phyloP scores from a whole-genome alignment of 2,797 vertebrate species.

The Artibeus lituratus region DNA sequence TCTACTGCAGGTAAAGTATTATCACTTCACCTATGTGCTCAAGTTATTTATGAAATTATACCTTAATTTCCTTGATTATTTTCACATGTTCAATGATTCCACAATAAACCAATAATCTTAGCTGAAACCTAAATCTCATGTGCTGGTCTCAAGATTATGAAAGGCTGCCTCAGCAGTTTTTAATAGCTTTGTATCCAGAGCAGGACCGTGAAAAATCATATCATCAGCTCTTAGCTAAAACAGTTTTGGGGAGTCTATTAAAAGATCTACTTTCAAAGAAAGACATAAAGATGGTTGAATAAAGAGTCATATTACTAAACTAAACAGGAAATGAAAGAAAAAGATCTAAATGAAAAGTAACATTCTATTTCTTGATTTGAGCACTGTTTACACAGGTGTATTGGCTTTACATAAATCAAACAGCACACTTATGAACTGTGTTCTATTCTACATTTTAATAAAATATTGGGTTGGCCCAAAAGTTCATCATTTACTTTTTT shows the following conservation, averaged over 20 bases:
- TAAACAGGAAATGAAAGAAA: constrained; percentile 23
- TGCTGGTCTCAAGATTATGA: background rate
- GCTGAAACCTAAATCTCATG: background rate
- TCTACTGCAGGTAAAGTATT: background rate
- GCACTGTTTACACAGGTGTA: background rate
- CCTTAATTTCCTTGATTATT: background rate
- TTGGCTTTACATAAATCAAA: background rate
- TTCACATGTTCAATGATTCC: background rate
- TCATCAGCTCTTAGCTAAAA: background rate
- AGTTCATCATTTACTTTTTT: background rate
- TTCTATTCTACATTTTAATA: background rate
- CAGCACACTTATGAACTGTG: background rate
- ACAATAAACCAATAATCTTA: background rate
- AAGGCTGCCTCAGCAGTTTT: background rate
- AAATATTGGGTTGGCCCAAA: background rate
- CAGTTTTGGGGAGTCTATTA: background rate
- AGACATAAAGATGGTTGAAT: constrained; percentile 17
- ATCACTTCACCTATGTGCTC: background rate
- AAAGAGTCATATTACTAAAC: background rate
- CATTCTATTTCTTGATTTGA: background rate
- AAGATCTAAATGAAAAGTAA: background rate
- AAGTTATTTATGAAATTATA: constrained; percentile 21
- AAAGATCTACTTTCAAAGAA: constrained; percentile 30
- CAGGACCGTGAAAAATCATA: background rate
- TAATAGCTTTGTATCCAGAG: background rate